phyloP scores from a whole-genome alignment of 2,888 invertebrate species.

The Hypena proboscidalis region DNA sequence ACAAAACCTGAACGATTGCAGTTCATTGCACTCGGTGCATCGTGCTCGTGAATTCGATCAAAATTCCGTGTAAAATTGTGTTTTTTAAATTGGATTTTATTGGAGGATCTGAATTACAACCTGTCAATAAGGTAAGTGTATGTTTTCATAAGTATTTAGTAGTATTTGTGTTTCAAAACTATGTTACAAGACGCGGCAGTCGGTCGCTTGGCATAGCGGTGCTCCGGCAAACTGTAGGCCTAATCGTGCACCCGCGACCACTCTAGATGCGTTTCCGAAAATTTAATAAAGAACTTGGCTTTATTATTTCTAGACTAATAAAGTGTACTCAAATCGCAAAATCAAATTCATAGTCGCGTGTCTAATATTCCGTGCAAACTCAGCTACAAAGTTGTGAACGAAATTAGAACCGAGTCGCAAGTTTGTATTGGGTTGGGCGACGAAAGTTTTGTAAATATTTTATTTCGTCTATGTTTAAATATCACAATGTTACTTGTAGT shows the following conservation, averaged over 20 bases:
- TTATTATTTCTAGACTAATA: not conserved
- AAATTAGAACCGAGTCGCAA: conserved; percentile 11
- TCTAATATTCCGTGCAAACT: not conserved
- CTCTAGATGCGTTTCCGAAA: conserved; percentile 26
- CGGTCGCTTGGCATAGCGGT: conserved; percentile 20
- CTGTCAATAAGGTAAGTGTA: conserved; percentile 66
- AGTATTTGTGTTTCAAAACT: conserved; percentile 23
- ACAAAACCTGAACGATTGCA: conserved; percentile 27
- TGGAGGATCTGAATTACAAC: conserved; percentile 62
- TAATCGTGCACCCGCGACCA: conserved; percentile 50
- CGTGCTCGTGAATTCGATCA: conserved; percentile 48
- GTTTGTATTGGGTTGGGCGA: conserved; percentile 11
- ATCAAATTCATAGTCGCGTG: not conserved
- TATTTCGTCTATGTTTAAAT: conserved; percentile 3
- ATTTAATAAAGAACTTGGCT: conserved; percentile 8
- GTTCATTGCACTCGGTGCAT: conserved; percentile 41
- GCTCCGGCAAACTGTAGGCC: conserved; percentile 50
- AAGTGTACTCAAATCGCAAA: not conserved
- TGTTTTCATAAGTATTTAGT: conserved; percentile 26
- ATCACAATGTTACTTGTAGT: not conserved
- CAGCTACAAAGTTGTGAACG: conserved; percentile 4
- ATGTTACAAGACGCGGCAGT: conserved; percentile 32
- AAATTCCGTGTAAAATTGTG: conserved; percentile 58
- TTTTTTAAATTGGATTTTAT: conserved; percentile 67
- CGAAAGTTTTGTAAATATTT: conserved; percentile 11